Conservation (phyloP, 2,888 invertebrate genomes). For the Brenthis daphne region DNA sequence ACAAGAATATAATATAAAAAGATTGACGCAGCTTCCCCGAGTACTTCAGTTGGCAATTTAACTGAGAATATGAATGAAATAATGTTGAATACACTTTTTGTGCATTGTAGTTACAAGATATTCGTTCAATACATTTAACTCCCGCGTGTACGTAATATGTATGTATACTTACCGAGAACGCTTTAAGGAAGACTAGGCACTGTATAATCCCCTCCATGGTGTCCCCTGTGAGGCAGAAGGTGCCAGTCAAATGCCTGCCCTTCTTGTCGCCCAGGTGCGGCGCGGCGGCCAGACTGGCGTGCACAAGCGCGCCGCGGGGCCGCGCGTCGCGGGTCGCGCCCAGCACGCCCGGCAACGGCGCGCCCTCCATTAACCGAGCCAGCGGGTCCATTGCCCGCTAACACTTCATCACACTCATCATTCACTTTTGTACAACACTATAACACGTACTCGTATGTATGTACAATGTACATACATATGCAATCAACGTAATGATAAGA, state of each 20-base stretch:
- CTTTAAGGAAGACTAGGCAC: conserved; percentile 95
- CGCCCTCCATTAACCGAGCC: conserved; percentile 90
- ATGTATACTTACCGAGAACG: conserved; percentile 90
- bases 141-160: no score
- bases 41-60: conserved; percentile 5
- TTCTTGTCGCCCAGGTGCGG: conserved; percentile 87
- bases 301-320: conserved; percentile 88
- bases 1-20: conserved; percentile 14
- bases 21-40: conserved; percentile 8
- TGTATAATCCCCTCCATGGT: conserved; percentile 97
- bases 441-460: neutral
- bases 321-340: conserved; percentile 81
- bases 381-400: conserved; percentile 88
- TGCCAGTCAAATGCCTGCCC: conserved; percentile 92
- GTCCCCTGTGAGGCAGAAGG: conserved; percentile 94
- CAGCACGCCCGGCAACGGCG: conserved; percentile 83
- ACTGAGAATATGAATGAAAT: conserved; percentile 6
- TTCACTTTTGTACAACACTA: conserved; percentile 26
- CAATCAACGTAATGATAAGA: neutral
- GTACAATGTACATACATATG: neutral
- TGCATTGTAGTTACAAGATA: no score
- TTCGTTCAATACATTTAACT: no score
- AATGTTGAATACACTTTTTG: conserved; percentile 40
- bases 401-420: conserved; percentile 39
- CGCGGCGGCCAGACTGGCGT: conserved; percentile 88